Conservation (phyloP, 1,140 invertebrate genomes). For the Eciton burchellii region DNA sequence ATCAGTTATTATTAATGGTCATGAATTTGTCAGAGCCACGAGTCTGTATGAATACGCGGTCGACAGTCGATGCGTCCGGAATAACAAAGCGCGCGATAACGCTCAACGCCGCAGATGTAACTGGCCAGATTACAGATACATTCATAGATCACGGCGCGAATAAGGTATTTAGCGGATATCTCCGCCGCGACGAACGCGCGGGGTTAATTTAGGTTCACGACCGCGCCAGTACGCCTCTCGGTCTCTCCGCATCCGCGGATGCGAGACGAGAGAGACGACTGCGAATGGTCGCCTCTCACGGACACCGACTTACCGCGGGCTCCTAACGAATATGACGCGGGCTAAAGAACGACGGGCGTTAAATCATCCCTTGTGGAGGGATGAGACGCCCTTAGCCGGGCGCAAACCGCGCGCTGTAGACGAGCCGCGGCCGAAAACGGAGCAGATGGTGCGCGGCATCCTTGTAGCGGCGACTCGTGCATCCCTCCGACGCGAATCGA, state of each 20-base stretch:
- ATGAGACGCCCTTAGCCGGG: conserved; percentile 48
- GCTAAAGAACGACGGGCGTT: conserved; percentile 48
- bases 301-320: conserved; percentile 23
- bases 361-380: conserved; percentile 34
- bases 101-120: conserved; percentile 54
- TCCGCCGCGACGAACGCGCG: background rate
- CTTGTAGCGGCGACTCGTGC: conserved; percentile 42
- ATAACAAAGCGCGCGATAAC: conserved; percentile 56
- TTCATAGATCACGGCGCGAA: conserved; percentile 46
- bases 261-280: conserved; percentile 20
- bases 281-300: conserved; percentile 16
- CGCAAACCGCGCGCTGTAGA: conserved; percentile 34
- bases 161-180: conserved; percentile 51
- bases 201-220: conserved; percentile 20
- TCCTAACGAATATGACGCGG: conserved; percentile 44
- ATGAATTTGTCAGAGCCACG: conserved; percentile 60
- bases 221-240: background rate
- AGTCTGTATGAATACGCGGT: conserved; percentile 51
- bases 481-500: conserved; percentile 21
- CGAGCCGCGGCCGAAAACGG: conserved; percentile 40
- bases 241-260: background rate
- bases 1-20: conserved; percentile 59
- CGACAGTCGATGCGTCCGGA: conserved; percentile 45
- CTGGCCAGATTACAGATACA: conserved; percentile 38
- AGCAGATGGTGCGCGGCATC: conserved; percentile 36